These are phyloP conservation scores for Microcebus lehilahytsara DNA, from an alignment of 2,113 vertebrate genomes.

Conservation along the genomic window DNA sequence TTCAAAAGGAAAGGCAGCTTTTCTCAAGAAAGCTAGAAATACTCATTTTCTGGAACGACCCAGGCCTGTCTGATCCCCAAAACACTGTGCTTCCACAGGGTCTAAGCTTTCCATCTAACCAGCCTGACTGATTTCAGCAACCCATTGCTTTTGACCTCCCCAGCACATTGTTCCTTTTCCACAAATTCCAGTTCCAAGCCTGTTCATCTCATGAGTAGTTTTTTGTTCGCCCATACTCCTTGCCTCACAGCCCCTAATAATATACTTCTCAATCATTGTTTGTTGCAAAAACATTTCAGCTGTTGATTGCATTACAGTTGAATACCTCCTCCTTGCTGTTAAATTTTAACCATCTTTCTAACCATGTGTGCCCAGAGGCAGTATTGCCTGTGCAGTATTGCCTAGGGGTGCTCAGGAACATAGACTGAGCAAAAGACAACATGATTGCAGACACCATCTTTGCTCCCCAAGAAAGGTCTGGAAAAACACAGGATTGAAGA, in stretches of 20 bases:
- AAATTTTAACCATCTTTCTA: neutral
- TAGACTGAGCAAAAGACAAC: neutral
- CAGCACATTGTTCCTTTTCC: neutral
- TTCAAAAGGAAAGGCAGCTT: neutral
- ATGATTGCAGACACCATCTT: neutral
- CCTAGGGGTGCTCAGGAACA: neutral
- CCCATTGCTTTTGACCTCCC: neutral
- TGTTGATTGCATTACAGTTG: neutral
- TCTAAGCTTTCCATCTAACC: neutral
- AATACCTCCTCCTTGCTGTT: neutral
- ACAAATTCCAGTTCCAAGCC: neutral
- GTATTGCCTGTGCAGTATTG: too few species aligned
- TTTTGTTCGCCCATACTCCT: neutral
- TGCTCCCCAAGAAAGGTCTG: neutral
- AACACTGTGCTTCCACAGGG: neutral
- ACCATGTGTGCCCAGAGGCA: neutral
- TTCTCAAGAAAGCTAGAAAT: constrained; percentile 3
- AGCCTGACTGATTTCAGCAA: neutral
- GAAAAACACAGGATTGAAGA: neutral
- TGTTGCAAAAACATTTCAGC: neutral
- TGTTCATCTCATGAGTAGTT: neutral
- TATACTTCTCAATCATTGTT: neutral
- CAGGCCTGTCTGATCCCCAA: neutral
- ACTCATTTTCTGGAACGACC: neutral
- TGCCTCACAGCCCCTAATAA: neutral